These are phyloP conservation scores for Mustelus asterias DNA, from an alignment of 2,113 vertebrate species.

Conservation along the genomic window DNA sequence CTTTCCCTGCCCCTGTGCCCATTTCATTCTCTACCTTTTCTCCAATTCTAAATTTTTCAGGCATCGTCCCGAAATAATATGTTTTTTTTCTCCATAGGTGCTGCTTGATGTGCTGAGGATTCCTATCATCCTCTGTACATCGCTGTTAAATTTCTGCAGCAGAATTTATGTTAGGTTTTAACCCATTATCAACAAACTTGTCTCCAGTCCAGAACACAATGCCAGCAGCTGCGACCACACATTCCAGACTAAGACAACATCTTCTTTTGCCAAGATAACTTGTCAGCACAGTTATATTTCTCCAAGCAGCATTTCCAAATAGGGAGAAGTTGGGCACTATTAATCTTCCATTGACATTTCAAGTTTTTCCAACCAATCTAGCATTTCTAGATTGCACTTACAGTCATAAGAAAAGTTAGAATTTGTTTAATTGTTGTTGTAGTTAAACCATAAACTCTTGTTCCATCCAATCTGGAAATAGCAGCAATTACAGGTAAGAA, in stretches of 20 bases:
- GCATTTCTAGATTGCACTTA: background rate
- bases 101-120: background rate
- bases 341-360: background rate
- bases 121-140: background rate
- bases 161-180: conserved; percentile 8
- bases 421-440: background rate
- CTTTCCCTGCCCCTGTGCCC: background rate
- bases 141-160: background rate
- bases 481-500: background rate
- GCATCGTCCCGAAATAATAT: background rate
- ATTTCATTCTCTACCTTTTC: background rate
- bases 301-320: conserved; percentile 15
- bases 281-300: background rate
- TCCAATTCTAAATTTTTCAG: background rate
- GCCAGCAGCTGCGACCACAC: background rate
- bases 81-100: background rate
- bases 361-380: background rate
- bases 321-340: conserved; percentile 26
- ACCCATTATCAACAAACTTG: background rate
- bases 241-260: conserved; percentile 29
- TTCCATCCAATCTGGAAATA: background rate
- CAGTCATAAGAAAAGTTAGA: background rate
- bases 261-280: conserved; percentile 28
- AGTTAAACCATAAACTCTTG: background rate
- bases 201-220: background rate